Evolutionary conservation across 2,113 vertebrate genomes (phyloP), one percentile per base, ranked within the genome.

Genomic region (Lates calcarifer): DNA sequence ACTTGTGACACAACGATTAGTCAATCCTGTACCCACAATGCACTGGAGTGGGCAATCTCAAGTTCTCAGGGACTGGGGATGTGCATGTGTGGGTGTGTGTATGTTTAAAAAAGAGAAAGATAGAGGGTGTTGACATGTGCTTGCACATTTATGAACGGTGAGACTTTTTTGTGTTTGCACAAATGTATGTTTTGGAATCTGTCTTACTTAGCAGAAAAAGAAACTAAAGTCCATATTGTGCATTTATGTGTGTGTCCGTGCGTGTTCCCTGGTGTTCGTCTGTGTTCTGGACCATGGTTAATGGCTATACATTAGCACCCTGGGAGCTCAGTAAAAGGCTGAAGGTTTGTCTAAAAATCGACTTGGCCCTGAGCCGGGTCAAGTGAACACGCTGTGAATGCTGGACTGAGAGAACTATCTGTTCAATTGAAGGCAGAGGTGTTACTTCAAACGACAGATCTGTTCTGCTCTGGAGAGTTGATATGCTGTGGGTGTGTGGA

Each of bases 21-120:
- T 89, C 85, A 90, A 41, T 78, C 53, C 62, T 67, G 26, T 65
- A 84, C 78, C 82, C 90, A 88, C 81, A 90, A 90, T 90, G 87
- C 87, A 88, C 73, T 83, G 77, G 68, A 77, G 77, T 73, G 49
- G 60, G 89, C 75, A 84, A 75, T 89, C 62, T 82, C 73, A 69
- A 70, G 53, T 76, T 84, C 22, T 62, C 37, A 28, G 74, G 51
- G 66, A 78, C 28, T 63, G 60, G 2, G n/a, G 51, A 35, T 81
- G 62, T 77, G 61, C 28, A 4, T 17, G 13, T 71, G 41, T 39
- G 55, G 31, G 35, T 33, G 28, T 67, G 18, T 0, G 14, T 65
- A 22, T 68, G 39, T 83, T 57, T 60, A 15, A 43, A 49, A 51
- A 56, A 24, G 10, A 33, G 31, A 55, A 65, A 61, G 24, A 63